These are phyloP conservation scores for Neoscelio sp. DNA, from an alignment of 2,888 invertebrate species.

Conservation along the genomic window DNA sequence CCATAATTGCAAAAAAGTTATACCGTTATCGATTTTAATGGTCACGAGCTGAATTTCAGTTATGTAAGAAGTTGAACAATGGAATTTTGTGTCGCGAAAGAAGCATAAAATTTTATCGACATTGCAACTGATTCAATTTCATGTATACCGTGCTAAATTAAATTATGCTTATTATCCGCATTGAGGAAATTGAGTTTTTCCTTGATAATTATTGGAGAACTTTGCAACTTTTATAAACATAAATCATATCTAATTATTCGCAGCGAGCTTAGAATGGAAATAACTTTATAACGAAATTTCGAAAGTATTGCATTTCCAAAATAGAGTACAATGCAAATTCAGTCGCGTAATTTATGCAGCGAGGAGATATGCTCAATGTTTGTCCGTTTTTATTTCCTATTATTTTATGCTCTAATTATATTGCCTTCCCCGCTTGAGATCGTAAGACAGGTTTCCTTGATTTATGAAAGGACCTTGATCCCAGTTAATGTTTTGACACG, in stretches of 20 bases:
- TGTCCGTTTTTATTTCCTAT: conserved; percentile 15
- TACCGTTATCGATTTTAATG: conserved; percentile 70
- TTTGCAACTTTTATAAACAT: conserved; percentile 55
- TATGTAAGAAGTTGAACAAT: conserved; percentile 66
- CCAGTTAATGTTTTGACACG: not conserved
- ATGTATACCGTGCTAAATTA: conserved; percentile 43
- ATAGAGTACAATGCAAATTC: conserved; percentile 19
- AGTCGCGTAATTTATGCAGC: conserved; percentile 22
- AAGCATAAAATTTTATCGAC: conserved; percentile 58
- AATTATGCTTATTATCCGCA: conserved; percentile 48
- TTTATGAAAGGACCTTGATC: not conserved
- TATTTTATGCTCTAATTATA: conserved; percentile 27
- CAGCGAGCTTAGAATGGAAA: conserved; percentile 38
- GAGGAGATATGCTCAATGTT: conserved; percentile 16
- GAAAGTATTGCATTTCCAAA: conserved; percentile 35
- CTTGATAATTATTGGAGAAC: conserved; percentile 35
- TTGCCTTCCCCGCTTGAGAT: conserved; percentile 5
- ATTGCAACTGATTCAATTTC: conserved; percentile 57
- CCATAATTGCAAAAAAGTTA: conserved; percentile 52
- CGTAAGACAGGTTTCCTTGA: not conserved
- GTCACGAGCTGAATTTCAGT: conserved; percentile 65
- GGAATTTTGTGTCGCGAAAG: conserved; percentile 59
- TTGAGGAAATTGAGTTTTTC: conserved; percentile 45
- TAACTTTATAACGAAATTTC: conserved; percentile 44
- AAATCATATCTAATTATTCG: conserved; percentile 47